These are phyloP conservation scores for Cyanistes caeruleus DNA, from an alignment of 2,113 vertebrate genomes.

Conservation along the genomic window DNA sequence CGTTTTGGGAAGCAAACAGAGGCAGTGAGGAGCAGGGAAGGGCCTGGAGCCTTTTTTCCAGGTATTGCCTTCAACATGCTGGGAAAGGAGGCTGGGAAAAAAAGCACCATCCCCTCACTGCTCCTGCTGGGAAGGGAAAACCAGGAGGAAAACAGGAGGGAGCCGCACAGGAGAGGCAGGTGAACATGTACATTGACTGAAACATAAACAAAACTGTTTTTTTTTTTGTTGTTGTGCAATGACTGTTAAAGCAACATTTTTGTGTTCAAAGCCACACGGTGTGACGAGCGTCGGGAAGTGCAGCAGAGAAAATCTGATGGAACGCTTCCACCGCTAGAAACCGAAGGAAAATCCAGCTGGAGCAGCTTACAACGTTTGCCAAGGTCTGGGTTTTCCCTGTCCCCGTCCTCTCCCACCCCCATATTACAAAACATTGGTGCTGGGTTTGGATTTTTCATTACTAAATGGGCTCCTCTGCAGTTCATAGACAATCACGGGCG, in stretches of 20 bases:
- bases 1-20: slow-evolving; percentile 56
- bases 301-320: slow-evolving; percentile 74
- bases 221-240: slow-evolving; percentile 8
- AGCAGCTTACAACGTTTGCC: slow-evolving; percentile 63
- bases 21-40: slow-evolving; percentile 64
- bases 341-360: slow-evolving; percentile 47
- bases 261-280: neutral
- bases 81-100: slow-evolving; percentile 24
- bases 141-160: slow-evolving; percentile 7
- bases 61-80: slow-evolving; percentile 30
- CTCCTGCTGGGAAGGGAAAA: slow-evolving; percentile 46
- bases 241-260: neutral
- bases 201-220: slow-evolving; percentile 12
- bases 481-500: slow-evolving; percentile 76
- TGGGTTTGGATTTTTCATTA: slow-evolving; percentile 68
- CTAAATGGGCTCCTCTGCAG: slow-evolving; percentile 79
- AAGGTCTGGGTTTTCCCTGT: neutral
- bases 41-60: slow-evolving; percentile 48
- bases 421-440: slow-evolving; percentile 21
- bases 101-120: slow-evolving; percentile 60
- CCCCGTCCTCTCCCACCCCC: neutral
- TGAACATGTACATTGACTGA: slow-evolving; percentile 15
- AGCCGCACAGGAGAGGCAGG: slow-evolving; percentile 37
- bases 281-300: slow-evolving; percentile 39
- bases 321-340: slow-evolving; percentile 8